Evolutionary conservation across 2,113 vertebrate species (phyloP), one percentile per base, ranked within the genome.

Genomic region (Chaetops frenatus): DNA sequence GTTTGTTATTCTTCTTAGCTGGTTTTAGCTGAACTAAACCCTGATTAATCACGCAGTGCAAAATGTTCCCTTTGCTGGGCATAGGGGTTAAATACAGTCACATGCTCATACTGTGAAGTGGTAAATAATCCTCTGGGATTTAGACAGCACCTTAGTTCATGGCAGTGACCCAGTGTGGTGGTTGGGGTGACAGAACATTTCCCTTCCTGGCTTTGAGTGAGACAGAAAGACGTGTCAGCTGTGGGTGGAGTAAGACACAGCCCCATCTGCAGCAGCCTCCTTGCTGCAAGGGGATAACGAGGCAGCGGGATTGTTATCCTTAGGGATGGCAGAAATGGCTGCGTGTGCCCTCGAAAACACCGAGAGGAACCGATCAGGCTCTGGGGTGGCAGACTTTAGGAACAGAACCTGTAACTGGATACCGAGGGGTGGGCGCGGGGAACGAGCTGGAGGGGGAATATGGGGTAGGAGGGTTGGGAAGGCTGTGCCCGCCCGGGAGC

Each of bases 301-400:
- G 40, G 35, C 66, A 48, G 16, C 1, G 38, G 23, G 17, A 23
- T 21, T 38, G 7, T 51, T 40, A 25, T 2, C 15, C 4, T 54
- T 9, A 8, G 57, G 24, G 33, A 10, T 1, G 11, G 15, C 5
- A 54, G 3, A 5, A 8, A 17, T 2, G 21, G 14, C 28, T 3
- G 11, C 3, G 1, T 3, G 23, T 11, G 74, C 14, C 24, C 24
- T 6, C 28, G 5, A 2, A 56, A 28, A 21, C 7, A 29, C 11
- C 25, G 1, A 20, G 10, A 23, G 21, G 20, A 17, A 22, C 3
- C 23, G 2, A 1, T 1, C 4, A 1, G 15, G 15, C 1, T 6
- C 3, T 4, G 19, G 10, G 24, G 1, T 12, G 14, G 14, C 17
- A 12, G 24, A 6, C 38, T 38, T 45, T 3, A 14, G 31, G 11